Evolutionary conservation across 2,797 vertebrate species (phyloP).

Genomic region (Enteromius mattozi): DNA sequence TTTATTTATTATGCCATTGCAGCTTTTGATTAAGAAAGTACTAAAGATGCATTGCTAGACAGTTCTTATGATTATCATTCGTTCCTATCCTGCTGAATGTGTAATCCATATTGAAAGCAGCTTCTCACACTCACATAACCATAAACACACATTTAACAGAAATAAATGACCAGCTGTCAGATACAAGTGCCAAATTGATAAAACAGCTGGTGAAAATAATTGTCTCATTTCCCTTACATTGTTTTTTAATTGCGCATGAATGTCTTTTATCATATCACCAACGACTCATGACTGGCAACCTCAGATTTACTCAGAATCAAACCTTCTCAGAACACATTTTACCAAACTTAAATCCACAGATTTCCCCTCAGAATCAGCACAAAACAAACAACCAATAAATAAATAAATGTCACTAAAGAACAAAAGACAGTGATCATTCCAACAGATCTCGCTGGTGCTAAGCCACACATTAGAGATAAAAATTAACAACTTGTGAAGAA

Average conservation of each 20-base stretch:
- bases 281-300: background rate
- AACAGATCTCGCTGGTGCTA: background rate
- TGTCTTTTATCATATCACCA: constrained; percentile 7
- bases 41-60: constrained; percentile 68
- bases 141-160: constrained; percentile 33
- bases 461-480: background rate
- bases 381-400: background rate
- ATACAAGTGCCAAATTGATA: constrained; percentile 8
- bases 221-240: constrained; percentile 13
- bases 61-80: constrained; percentile 72
- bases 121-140: constrained; percentile 22
- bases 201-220: constrained; percentile 20
- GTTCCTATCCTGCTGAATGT: constrained; percentile 63
- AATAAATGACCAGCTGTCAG: constrained; percentile 33
- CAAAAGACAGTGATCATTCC: background rate
- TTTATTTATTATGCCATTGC: constrained; percentile 81
- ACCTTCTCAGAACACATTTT: background rate
- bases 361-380: background rate
- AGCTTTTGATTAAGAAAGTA: constrained; percentile 81
- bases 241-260: background rate
- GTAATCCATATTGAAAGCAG: constrained; percentile 63
- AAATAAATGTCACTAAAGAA: background rate
- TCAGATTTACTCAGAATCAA: background rate
- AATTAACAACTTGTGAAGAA: background rate
- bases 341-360: background rate